Conservation (phyloP, 2,888 invertebrate species). For the Gasteruption jaculator region DNA sequence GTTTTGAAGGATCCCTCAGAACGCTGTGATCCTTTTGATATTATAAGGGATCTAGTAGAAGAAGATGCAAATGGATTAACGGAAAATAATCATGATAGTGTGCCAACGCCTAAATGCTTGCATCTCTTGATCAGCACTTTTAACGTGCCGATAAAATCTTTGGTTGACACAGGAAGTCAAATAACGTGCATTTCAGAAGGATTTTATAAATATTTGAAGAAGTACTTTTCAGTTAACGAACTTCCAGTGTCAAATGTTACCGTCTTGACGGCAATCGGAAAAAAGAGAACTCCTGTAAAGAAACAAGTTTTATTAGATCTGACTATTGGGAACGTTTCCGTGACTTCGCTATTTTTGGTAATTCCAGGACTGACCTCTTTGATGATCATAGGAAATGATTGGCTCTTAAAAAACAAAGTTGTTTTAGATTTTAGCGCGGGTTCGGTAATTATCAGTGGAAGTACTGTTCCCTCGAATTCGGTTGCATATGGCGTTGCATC, state of each 20-base stretch:
- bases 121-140: too few relatives aligned
- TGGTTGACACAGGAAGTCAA: slow-evolving; percentile 20
- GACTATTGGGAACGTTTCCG: slow-evolving; percentile 1
- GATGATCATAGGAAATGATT: slow-evolving; percentile 23
- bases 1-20: too few relatives aligned
- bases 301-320: slow-evolving; percentile 17
- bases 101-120: too few relatives aligned
- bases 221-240: slow-evolving; percentile 9
- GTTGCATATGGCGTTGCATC: neutral
- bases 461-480: neutral
- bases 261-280: slow-evolving; percentile 14
- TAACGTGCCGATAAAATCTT: too few relatives aligned
- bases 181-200: slow-evolving; percentile 16
- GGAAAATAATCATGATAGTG: too few relatives aligned
- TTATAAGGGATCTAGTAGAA: too few relatives aligned
- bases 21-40: too few relatives aligned
- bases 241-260: slow-evolving; percentile 18
- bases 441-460: neutral
- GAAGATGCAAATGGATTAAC: too few relatives aligned
- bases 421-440: slow-evolving; percentile 13
- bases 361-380: slow-evolving; percentile 18
- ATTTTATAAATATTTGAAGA: slow-evolving; percentile 8
- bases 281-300: slow-evolving; percentile 9
- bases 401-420: slow-evolving; percentile 17
- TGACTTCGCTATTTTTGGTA: slow-evolving; percentile 13